Conservation (phyloP, 2,888 invertebrate genomes). For the Cryptocephalus moraei region DNA sequence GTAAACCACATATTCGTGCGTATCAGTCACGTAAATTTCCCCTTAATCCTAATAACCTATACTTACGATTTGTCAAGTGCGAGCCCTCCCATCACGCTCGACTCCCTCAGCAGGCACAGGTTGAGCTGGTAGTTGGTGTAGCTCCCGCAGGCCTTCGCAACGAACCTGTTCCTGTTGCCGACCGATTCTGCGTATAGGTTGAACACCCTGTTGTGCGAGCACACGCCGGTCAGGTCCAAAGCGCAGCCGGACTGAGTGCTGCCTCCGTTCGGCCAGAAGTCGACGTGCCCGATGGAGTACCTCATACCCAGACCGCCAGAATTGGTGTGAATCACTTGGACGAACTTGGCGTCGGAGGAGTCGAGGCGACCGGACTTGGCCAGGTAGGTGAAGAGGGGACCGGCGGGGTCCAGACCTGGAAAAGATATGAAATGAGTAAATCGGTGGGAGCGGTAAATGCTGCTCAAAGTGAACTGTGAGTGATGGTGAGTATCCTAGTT, state of each 20-base stretch:
- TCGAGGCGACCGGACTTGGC: constrained; percentile 26
- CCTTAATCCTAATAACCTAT: too few species aligned
- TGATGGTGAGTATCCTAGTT: too few species aligned
- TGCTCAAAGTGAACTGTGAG: too few species aligned
- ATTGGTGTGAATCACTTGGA: constrained; percentile 30
- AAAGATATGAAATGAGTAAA: constrained; percentile 17
- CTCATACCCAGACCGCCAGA: constrained; percentile 15
- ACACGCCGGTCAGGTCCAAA: constrained; percentile 4
- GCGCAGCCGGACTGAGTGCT: not conserved
- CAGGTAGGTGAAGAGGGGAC: constrained; percentile 21
- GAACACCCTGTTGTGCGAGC: constrained; percentile 7
- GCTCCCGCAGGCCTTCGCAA: not conserved
- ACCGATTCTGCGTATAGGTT: constrained; percentile 1
- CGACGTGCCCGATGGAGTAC: constrained; percentile 13
- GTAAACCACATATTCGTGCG: too few species aligned
- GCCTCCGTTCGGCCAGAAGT: constrained; percentile 21
- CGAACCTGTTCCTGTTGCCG: not conserved
- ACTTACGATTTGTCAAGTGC: too few species aligned
- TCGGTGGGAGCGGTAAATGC: too few species aligned
- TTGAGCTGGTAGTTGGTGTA: not conserved
- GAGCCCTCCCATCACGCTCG: too few species aligned
- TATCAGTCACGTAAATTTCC: too few species aligned
- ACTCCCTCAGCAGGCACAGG: too few species aligned
- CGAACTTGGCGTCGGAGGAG: constrained; percentile 26
- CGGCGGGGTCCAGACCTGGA: constrained; percentile 27